Percentiles rank a stretch among this genome's conserved stretches.
phyloP scores from a whole-genome alignment of 1,140 invertebrate species.

The Ganaspis sp. region DNA sequence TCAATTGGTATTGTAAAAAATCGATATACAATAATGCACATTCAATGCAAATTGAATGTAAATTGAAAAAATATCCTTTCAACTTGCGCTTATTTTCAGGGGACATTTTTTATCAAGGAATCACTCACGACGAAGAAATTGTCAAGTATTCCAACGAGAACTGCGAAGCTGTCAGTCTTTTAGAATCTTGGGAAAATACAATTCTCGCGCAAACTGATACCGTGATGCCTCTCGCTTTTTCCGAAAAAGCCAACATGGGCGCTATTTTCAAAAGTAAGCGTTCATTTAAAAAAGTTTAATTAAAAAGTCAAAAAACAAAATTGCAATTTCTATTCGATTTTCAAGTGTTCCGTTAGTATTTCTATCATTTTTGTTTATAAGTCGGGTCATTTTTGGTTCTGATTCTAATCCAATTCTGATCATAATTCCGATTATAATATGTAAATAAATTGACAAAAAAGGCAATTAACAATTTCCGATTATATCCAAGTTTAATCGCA shows the following conservation, averaged over 20 bases:
- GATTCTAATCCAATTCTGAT: too few relatives aligned
- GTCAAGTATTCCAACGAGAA: conserved; percentile 61
- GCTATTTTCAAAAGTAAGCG: conserved; percentile 57
- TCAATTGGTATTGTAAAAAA: conserved; percentile 63
- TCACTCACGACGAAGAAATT: conserved; percentile 60
- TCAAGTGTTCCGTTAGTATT: too few relatives aligned
- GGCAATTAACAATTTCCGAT: too few relatives aligned
- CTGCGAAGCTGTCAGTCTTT: conserved; percentile 54
- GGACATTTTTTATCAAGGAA: conserved; percentile 72
- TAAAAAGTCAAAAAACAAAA: not conserved
- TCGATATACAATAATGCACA: too few relatives aligned
- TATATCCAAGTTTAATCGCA: conserved; percentile 18
- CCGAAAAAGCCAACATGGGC: conserved; percentile 59
- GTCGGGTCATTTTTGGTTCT: too few relatives aligned
- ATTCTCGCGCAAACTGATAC: conserved; percentile 45
- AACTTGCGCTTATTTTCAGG: conserved; percentile 49
- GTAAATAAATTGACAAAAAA: too few relatives aligned
- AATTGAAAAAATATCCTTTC: too few relatives aligned
- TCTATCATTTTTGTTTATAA: too few relatives aligned
- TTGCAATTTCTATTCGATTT: too few relatives aligned
- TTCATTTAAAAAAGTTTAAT: not conserved
- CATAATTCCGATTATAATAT: too few relatives aligned
- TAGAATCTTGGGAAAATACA: conserved; percentile 65
- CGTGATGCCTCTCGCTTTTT: conserved; percentile 58
- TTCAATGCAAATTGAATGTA: too few relatives aligned